Conservation (phyloP, 2,888 invertebrate genomes). For the Eugnorisma glareosa region DNA sequence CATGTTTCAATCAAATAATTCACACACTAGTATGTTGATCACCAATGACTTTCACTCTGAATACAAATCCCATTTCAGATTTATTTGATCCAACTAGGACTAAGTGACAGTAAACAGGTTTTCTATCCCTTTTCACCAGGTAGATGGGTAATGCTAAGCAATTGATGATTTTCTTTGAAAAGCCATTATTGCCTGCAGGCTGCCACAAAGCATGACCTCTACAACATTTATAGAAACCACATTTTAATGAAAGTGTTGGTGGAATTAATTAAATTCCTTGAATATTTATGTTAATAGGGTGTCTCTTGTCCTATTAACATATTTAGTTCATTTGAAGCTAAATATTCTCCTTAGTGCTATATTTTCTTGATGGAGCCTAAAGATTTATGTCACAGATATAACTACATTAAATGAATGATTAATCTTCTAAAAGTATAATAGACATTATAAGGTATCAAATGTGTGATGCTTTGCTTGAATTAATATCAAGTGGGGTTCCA, state of each 20-base stretch:
- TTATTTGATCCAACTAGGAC: background rate
- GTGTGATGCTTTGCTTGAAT: background rate
- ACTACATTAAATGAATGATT: background rate
- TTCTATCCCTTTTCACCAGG: background rate
- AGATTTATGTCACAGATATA: background rate
- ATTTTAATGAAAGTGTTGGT: background rate
- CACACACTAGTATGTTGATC: background rate
- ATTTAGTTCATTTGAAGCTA: constrained; percentile 21
- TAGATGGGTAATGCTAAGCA: too few species aligned
- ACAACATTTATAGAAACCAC: background rate
- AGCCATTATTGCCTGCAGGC: background rate
- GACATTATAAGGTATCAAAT: background rate
- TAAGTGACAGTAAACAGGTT: background rate
- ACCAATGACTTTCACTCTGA: constrained; percentile 15
- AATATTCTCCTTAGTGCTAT: constrained; percentile 14
- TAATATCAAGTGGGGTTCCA: background rate
- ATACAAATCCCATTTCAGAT: constrained; percentile 3
- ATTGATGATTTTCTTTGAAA: background rate
- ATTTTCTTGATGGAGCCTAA: background rate
- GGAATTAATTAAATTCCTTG: constrained; percentile 9
- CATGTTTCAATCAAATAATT: background rate
- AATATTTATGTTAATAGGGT: constrained; percentile 40
- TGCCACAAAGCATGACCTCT: background rate
- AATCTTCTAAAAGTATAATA: background rate
- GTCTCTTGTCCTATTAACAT: constrained; percentile 20